A percentile compares a stretch with the other conserved stretches of the same genome.
These are phyloP conservation scores for Hermaeophaga mercurialis DNA, from an alignment of 2,888 invertebrate genomes.

Conservation along the genomic window DNA sequence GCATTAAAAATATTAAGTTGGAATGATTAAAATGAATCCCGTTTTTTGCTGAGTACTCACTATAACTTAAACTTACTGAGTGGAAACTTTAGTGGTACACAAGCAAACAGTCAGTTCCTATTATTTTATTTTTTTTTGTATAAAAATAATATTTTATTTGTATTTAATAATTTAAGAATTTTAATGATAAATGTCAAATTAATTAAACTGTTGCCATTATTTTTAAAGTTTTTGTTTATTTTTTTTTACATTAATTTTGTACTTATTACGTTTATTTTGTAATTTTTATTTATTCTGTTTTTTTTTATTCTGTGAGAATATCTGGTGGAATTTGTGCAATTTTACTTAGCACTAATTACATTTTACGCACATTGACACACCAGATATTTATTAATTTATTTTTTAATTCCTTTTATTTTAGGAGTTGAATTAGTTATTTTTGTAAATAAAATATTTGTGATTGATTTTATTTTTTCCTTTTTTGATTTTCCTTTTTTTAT, in stretches of 20 bases:
- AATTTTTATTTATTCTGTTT: neutral
- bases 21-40: no score
- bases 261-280: no score
- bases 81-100: no score
- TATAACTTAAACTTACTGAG: no score
- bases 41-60: no score
- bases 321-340: constrained; percentile 17
- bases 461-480: constrained; percentile 11
- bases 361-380: constrained; percentile 1
- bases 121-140: no score
- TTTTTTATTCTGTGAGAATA: constrained; percentile 6
- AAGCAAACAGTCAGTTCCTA: no score
- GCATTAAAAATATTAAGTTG: no score
- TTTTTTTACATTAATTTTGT: no score
- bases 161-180: no score
- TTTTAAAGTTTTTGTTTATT: constrained; percentile 5
- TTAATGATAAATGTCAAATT: constrained; percentile 1
- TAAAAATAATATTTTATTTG: no score
- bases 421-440: constrained; percentile 15
- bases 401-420: constrained; percentile 9
- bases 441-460: constrained; percentile 29
- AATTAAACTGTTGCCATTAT: constrained; percentile 4
- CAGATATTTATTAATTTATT: constrained; percentile 29
- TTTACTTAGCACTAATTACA: constrained; percentile 4
- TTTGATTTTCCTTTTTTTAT: neutral